phyloP scores from a whole-genome alignment of 2,888 invertebrate species.

The Digitonthophagus gazella region DNA sequence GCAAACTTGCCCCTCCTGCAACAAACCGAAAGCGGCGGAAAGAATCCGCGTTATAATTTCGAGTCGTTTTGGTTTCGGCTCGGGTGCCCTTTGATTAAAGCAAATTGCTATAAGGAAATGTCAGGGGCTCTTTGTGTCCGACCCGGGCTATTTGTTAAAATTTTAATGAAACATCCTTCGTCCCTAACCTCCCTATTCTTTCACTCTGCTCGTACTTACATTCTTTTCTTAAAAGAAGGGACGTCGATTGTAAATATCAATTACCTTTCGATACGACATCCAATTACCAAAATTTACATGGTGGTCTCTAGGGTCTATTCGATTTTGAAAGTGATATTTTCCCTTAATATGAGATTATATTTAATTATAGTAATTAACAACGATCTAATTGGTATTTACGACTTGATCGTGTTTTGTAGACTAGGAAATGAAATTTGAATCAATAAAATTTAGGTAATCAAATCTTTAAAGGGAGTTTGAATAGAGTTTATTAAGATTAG shows the following conservation, averaged over 20 bases:
- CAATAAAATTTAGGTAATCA: background rate
- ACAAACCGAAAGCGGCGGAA: no score
- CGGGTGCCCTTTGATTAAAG: conserved; percentile 1
- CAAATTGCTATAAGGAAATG: conserved; percentile 1
- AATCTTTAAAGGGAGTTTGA: background rate
- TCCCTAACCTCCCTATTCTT: background rate
- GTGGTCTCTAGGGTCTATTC: background rate
- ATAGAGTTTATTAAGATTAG: no score
- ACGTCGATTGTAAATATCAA: background rate
- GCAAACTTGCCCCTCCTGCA: conserved; percentile 37
- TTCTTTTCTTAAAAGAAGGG: background rate
- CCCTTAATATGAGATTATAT: background rate
- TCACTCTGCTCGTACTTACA: background rate
- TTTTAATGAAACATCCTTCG: conserved; percentile 11
- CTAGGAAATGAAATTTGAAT: no score
- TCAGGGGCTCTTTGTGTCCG: background rate
- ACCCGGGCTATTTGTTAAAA: conserved; percentile 7
- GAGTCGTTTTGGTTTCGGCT: conserved; percentile 4
- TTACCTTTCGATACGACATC: background rate
- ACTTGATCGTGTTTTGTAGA: no score
- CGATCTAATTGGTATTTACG: no score
- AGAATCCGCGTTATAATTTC: conserved; percentile 14
- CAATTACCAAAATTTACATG: background rate
- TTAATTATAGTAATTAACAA: background rate
- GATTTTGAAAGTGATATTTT: background rate